A percentile compares a stretch with the other conserved stretches of the same genome.
These are phyloP conservation scores for Palythoa caribaeorum DNA, from an alignment of 92 coral and sea anemone genomes.

Conservation along the genomic window DNA sequence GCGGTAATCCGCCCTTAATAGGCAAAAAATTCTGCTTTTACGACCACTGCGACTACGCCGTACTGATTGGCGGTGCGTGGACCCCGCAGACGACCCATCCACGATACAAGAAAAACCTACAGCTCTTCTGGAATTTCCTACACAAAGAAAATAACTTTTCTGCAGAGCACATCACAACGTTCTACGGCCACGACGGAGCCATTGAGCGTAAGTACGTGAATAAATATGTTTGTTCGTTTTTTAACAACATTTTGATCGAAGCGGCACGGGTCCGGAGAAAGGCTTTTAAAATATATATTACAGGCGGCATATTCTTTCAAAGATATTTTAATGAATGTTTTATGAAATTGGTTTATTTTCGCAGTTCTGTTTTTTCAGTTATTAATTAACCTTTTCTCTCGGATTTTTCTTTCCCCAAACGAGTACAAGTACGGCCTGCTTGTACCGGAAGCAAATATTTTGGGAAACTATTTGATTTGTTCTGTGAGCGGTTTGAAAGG, in stretches of 20 bases:
- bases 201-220: slow-evolving; percentile 84
- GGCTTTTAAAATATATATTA: slow-evolving; percentile 75
- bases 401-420: not conserved
- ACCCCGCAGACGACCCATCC: slow-evolving; percentile 75
- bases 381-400: slow-evolving; percentile 64
- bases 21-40: slow-evolving; percentile 62
- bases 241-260: slow-evolving; percentile 47
- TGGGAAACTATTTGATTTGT: slow-evolving; percentile 45
- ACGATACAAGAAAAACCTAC: slow-evolving; percentile 76
- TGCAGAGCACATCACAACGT: slow-evolving; percentile 75
- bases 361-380: slow-evolving; percentile 61
- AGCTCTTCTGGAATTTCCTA: slow-evolving; percentile 80
- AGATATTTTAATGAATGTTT: slow-evolving; percentile 74
- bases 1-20: slow-evolving; percentile 47
- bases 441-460: slow-evolving; percentile 43
- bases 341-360: slow-evolving; percentile 70
- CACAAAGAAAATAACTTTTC: slow-evolving; percentile 72
- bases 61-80: slow-evolving; percentile 92
- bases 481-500: slow-evolving; percentile 15
- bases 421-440: not conserved
- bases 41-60: slow-evolving; percentile 87
- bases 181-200: slow-evolving; percentile 83
- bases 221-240: slow-evolving; percentile 47
- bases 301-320: slow-evolving; percentile 85
- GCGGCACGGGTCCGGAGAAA: slow-evolving; percentile 60